These are phyloP conservation scores for Clarias platycephalus DNA, from an alignment of 2,797 vertebrate species.

Conservation along the genomic window DNA sequence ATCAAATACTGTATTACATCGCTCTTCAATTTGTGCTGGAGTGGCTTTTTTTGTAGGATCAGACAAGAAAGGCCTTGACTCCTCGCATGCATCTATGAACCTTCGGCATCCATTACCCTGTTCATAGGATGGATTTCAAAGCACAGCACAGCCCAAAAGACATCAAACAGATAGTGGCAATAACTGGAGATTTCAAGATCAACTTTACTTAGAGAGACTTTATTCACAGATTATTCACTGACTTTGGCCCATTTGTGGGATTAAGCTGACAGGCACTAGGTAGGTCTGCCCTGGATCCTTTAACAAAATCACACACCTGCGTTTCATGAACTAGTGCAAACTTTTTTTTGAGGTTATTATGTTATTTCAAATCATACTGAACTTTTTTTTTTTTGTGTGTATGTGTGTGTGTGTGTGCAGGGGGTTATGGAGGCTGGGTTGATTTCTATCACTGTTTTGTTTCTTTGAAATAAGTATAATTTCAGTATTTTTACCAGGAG, in stretches of 20 bases:
- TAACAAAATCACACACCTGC: neutral
- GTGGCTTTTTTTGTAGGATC: no score
- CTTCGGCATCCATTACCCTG: no score
- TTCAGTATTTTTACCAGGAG: no score
- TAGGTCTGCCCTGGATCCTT: neutral
- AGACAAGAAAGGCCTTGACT: no score
- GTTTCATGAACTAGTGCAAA: neutral
- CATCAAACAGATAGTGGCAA: slow-evolving; percentile 21
- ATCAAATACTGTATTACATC: no score
- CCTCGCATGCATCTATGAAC: no score
- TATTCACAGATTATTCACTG: neutral
- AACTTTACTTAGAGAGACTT: neutral
- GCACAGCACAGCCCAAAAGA: neutral
- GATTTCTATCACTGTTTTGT: neutral
- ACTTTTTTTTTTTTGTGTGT: no score
- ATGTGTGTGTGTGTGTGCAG: no score
- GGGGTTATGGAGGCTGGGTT: no score
- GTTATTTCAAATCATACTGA: neutral
- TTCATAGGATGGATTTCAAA: no score
- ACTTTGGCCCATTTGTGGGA: neutral
- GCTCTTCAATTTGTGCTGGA: no score
- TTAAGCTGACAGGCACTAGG: neutral
- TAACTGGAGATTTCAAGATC: slow-evolving; percentile 13
- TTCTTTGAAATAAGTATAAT: neutral
- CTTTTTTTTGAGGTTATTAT: neutral